phyloP scores from a whole-genome alignment of 2,888 invertebrate genomes.

The Agrotis puta region DNA sequence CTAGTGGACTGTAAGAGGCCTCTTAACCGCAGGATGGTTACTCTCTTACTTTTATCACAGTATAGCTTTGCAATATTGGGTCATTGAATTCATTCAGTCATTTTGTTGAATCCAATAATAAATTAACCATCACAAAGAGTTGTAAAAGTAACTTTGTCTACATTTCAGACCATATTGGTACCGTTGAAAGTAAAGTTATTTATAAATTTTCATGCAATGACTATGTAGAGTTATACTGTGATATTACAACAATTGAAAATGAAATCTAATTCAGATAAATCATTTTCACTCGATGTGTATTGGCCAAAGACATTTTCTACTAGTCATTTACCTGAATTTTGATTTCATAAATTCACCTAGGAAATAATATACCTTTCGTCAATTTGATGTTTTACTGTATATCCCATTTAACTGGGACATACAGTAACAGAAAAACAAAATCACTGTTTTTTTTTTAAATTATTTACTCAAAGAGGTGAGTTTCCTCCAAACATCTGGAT shows the following conservation, averaged over 20 bases:
- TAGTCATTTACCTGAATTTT: not conserved
- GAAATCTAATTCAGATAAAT: conserved; percentile 15
- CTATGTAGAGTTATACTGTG: conserved; percentile 5
- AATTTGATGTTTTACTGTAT: not conserved
- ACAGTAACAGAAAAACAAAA: not conserved
- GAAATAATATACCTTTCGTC: too few relatives aligned
- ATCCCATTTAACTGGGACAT: not conserved
- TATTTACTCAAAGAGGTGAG: conserved; percentile 12
- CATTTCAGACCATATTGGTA: too few relatives aligned
- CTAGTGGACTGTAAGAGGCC: too few relatives aligned
- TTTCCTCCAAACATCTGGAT: conserved; percentile 4
- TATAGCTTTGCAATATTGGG: too few relatives aligned
- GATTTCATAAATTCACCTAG: conserved; percentile 1
- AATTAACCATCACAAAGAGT: too few relatives aligned
- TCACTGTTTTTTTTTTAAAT: not conserved
- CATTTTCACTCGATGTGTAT: too few relatives aligned
- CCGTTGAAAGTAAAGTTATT: too few relatives aligned
- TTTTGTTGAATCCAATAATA: too few relatives aligned
- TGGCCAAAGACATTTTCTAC: too few relatives aligned
- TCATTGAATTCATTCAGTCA: too few relatives aligned
- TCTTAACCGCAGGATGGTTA: too few relatives aligned
- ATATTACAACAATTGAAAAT: conserved; percentile 1
- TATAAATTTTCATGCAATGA: not conserved
- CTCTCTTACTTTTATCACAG: too few relatives aligned
- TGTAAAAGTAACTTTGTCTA: not conserved